Base-by-base conservation (phyloP, 2,888 invertebrate species). In the Machimus atricapillus region DNA sequence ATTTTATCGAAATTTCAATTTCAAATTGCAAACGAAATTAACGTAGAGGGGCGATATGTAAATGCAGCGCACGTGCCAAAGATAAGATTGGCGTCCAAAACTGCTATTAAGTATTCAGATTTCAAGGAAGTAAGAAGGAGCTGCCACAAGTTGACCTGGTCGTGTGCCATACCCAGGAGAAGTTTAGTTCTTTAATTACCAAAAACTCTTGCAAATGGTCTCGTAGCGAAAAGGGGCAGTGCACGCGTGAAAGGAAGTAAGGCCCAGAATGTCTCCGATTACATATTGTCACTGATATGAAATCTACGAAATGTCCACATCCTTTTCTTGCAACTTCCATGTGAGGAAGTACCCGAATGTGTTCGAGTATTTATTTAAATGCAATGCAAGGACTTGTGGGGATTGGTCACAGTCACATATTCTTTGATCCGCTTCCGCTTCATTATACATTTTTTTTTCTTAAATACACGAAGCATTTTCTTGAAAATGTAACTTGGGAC, bases 21-120 rank as follows among this genome's bases (percentile, higher is more conserved):
- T 85, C 74, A 85, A 85, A 85, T 85, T 85, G 74, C 85, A 85
- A 74, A 40, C 74, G 74, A 74, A 74, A 85, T 85, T 85, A 85
- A 16, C 40, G 46, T 27, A 27, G 31, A 85, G 46, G 85, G 85
- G 85, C 73, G 85, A 74, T 85, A 85, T 85, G 85, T 34, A 82
- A 82, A 82, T 82, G 34, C n/a, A 40, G 46, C 31, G 66, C 82
- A 82, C 82, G 82, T 82, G 82, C 82, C 82, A 34, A n/a, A 82
- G 58, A 37, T 58, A 82, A 27, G 66, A 4, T 66, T 66, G 19
- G 23, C 46, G 58, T 37, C 58, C 37, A 37, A 66, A 82, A 37
- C 37, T 82, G 58, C 19, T 37, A 82, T 52, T 52, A 37, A 82
- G 82, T 82, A 82, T 31, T 82, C 82, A 66, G 66, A 66, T 82